phyloP scores from a whole-genome alignment of 2,888 invertebrate genomes.

The Cephalotes varians region DNA sequence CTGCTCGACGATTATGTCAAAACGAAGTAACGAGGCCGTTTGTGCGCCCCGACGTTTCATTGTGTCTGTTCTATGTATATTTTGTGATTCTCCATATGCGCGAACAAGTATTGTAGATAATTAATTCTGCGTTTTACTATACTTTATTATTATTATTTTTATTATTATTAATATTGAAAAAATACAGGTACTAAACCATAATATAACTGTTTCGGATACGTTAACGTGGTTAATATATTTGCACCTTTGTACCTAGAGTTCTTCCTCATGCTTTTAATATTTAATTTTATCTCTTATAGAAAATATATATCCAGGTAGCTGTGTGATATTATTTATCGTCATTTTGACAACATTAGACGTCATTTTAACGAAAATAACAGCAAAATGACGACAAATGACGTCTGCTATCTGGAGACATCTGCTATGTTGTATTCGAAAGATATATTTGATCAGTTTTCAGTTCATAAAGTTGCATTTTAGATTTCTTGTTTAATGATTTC shows the following conservation, averaged over 20 bases:
- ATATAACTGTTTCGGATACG: conserved; percentile 74
- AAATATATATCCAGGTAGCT: too few species aligned
- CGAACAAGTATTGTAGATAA: conserved; percentile 85
- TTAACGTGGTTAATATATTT: conserved; percentile 53
- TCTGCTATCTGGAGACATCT: too few species aligned
- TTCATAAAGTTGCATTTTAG: background rate
- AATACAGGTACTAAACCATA: conserved; percentile 82
- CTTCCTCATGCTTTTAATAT: conserved; percentile 16
- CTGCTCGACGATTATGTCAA: conserved; percentile 20
- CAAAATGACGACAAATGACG: too few species aligned
- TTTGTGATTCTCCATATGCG: conserved; percentile 85
- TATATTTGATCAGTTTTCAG: background rate
- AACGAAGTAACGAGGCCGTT: conserved; percentile 37
- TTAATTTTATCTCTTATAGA: conserved; percentile 4
- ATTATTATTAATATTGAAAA: conserved; percentile 78
- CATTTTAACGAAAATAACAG: too few species aligned
- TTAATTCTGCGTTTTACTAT: conserved; percentile 84
- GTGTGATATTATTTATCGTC: too few species aligned
- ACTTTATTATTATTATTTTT: conserved; percentile 78
- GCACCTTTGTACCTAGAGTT: conserved; percentile 26
- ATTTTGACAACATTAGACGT: too few species aligned
- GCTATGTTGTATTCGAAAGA: too few species aligned
- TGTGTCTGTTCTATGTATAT: conserved; percentile 84
- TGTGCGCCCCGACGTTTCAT: conserved; percentile 66
- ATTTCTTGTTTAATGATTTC: background rate